A percentile compares a stretch with the other conserved stretches of the same genome.
These are phyloP conservation scores for Cephus sareptanus DNA, from an alignment of 2,888 invertebrate species.

Conservation along the genomic window DNA sequence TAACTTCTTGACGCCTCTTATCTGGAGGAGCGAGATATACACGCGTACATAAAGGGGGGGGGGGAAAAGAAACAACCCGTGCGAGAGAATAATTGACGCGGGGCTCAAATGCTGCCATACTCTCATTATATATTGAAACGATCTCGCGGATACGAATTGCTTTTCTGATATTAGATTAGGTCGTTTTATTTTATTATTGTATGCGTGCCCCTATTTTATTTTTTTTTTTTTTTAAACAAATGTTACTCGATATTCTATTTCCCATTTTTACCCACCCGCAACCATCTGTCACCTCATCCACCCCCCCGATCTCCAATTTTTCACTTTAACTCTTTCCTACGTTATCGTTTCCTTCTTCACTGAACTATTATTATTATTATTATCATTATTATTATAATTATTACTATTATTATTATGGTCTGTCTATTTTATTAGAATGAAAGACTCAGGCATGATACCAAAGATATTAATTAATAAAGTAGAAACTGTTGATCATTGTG, in stretches of 20 bases:
- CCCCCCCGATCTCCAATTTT: not conserved
- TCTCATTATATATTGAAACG: not conserved
- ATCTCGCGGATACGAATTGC: slow-evolving; percentile 5
- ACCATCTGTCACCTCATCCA: not conserved
- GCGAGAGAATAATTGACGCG: not conserved
- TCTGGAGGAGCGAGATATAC: not conserved
- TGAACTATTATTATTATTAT: too few species aligned
- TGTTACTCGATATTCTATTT: not conserved
- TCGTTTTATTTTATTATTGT: slow-evolving; percentile 16
- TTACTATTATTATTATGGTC: not conserved
- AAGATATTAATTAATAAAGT: slow-evolving; percentile 59
- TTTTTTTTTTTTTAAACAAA: not conserved
- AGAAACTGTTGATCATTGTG: slow-evolving; percentile 54
- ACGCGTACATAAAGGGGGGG: not conserved
- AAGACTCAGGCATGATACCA: slow-evolving; percentile 64
- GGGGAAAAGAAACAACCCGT: not conserved
- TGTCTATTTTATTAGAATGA: slow-evolving; percentile 35
- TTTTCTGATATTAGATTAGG: slow-evolving; percentile 19
- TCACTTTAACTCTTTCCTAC: not conserved
- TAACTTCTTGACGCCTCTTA: not conserved
- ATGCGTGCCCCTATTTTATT: not conserved
- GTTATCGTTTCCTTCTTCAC: not conserved
- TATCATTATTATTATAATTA: not conserved
- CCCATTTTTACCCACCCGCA: not conserved
- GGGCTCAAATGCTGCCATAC: not conserved